Conservation (phyloP, 2,797 vertebrate genomes). For the Hoplostethus mediterraneus region DNA sequence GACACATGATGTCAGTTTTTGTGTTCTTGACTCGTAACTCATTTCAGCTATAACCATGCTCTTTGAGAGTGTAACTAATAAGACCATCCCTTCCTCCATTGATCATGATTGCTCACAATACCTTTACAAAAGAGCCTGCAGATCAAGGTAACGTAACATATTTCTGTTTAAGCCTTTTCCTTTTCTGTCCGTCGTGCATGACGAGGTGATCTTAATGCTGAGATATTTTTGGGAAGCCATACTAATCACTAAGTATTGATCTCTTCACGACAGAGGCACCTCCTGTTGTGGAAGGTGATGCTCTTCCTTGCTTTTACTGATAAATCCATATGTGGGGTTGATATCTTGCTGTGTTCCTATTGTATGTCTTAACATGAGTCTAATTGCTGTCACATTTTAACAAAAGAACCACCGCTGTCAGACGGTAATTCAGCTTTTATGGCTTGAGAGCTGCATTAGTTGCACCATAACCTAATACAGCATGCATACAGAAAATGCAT, state of each 20-base stretch:
- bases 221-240: slow-evolving; percentile 17
- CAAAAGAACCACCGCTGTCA: not conserved
- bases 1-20: no score
- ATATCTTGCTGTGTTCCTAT: slow-evolving; percentile 11
- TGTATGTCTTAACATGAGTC: slow-evolving; percentile 13
- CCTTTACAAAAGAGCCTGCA: slow-evolving; percentile 42
- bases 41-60: no score
- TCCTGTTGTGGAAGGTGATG: slow-evolving; percentile 8
- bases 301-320: not conserved
- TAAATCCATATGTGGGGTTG: slow-evolving; percentile 1
- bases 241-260: slow-evolving; percentile 11
- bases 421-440: no score
- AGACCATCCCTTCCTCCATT: not conserved
- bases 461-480: no score
- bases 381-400: not conserved
- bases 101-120: not conserved
- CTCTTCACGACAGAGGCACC: slow-evolving; percentile 7
- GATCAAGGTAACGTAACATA: slow-evolving; percentile 43
- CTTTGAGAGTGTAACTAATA: not conserved
- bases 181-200: not conserved
- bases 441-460: no score
- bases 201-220: slow-evolving; percentile 4
- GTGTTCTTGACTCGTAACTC: no score
- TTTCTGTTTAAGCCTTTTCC: not conserved
- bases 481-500: no score